These are phyloP conservation scores for Rhinichthys klamathensis DNA, from an alignment of 2,113 vertebrate genomes.

Conservation along the genomic window DNA sequence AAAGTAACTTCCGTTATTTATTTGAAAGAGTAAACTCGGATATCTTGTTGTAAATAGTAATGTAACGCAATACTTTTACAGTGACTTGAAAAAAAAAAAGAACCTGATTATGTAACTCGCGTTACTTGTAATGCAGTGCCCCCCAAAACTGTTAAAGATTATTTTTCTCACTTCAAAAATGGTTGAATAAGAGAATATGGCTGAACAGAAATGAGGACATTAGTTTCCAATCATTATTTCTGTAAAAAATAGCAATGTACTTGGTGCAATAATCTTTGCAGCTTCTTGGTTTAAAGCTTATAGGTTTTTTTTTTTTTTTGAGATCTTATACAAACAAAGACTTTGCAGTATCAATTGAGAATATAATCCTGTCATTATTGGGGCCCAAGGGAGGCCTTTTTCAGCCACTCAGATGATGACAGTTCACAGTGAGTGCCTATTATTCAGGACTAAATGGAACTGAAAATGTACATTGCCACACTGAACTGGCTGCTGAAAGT, in stretches of 20 bases:
- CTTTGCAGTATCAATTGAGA: slow-evolving; percentile 52
- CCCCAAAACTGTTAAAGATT: neutral
- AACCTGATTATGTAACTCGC: too few species aligned
- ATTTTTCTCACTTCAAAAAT: neutral
- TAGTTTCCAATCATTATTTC: neutral
- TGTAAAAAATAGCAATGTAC: slow-evolving; percentile 6
- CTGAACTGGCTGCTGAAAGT: slow-evolving; percentile 60
- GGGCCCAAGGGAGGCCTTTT: slow-evolving; percentile 50
- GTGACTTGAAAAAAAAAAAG: too few species aligned
- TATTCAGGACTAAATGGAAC: slow-evolving; percentile 56
- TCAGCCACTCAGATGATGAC: slow-evolving; percentile 40
- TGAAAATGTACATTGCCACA: slow-evolving; percentile 55
- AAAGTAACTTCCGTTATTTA: too few species aligned
- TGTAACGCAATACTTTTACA: too few species aligned
- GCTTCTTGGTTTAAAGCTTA: slow-evolving; percentile 37
- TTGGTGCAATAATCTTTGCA: slow-evolving; percentile 34
- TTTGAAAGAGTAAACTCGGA: too few species aligned
- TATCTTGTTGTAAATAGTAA: too few species aligned
- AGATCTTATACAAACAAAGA: slow-evolving; percentile 56
- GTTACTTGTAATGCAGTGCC: too few species aligned
- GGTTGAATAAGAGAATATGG: neutral
- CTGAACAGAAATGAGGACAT: neutral
- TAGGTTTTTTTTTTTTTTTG: slow-evolving; percentile 12
- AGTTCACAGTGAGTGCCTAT: slow-evolving; percentile 58
- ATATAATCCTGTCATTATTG: slow-evolving; percentile 56